Evolutionary conservation across 2,888 invertebrate genomes (phyloP), one percentile per base, ranked within the genome.

Genomic region (Drosophila nigricruria): DNA sequence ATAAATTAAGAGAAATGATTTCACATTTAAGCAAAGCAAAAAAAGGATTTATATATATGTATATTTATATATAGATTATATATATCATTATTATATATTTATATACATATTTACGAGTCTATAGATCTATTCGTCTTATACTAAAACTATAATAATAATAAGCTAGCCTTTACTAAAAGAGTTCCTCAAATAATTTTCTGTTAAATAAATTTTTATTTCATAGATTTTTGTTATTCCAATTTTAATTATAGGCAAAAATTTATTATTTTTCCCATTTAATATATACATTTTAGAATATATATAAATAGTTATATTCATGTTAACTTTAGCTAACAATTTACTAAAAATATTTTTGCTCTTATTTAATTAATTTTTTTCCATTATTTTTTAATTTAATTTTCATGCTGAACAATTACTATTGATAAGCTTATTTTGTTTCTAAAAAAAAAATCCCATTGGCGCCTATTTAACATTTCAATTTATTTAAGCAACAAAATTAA

Each of bases 1-100:
- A 61, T 69, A 65, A 74, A 69, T 54, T 64, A 50, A 54, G 50
- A 49, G 45, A 62, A 61, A 71, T 50, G 18, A 57, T 77, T 77
- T 65, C 32, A 18, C 23, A 72, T 49, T 60, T 30, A 18, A 60
- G 5, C 38, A 49, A 38, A 12, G 20, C 40, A n/a, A 57, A 52
- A 62, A 45, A 36, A 4, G 9, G 18, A 8, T 2, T 18, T 42
- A 20, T 12, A 20, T 20, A 20, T 2, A 12, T n/a, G 3, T 38
- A n/a, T 38, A 1, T n/a, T n/a, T 1, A 36, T n/a, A 38, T 38
- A n/a, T 38, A 38, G n/a, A 36, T 16, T 34, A 34, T 34, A 34
- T 14, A 34, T 16, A 34, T 5, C 2, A 14, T 36, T 36, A 16
- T 16, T 1, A 36, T n/a, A 18, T 10, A 36, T 18, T 4, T 5